phyloP scores from a whole-genome alignment of 64 coral and sea anemone species.

The Porites australiensis region DNA sequence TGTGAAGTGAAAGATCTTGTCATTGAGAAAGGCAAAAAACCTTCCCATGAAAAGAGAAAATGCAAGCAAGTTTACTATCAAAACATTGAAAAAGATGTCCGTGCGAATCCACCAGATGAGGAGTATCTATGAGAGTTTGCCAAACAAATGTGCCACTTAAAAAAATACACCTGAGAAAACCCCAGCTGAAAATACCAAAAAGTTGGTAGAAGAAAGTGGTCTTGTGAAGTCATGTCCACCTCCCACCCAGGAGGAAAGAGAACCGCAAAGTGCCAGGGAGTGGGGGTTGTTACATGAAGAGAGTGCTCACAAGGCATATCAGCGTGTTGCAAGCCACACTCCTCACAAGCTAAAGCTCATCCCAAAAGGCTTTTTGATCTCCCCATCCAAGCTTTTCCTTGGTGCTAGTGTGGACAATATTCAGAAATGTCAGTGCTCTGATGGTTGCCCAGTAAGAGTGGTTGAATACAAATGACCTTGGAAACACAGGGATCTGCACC shows the following conservation, averaged over 20 bases:
- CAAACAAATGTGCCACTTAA: constrained; percentile 60
- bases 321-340: constrained; percentile 56
- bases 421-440: constrained; percentile 64
- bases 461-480: constrained; percentile 71
- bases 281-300: constrained; percentile 58
- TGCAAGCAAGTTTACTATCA: constrained; percentile 36
- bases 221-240: neutral
- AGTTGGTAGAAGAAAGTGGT: constrained; percentile 2
- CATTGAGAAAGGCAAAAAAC: constrained; percentile 54
- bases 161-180: constrained; percentile 12
- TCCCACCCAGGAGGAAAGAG: constrained; percentile 33
- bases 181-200: neutral
- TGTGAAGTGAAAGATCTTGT: constrained; percentile 64
- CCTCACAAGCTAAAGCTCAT: constrained; percentile 46
- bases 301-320: constrained; percentile 68
- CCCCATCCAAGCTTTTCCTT: constrained; percentile 64
- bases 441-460: constrained; percentile 59
- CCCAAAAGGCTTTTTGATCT: constrained; percentile 76
- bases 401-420: constrained; percentile 76
- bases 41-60: constrained; percentile 72
- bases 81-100: constrained; percentile 65
- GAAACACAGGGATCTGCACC: constrained; percentile 72
- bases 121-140: constrained; percentile 58
- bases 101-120: constrained; percentile 47
- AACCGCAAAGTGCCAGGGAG: constrained; percentile 76